Evolutionary conservation across 2,113 vertebrate genomes (phyloP).

Genomic region (Leptocoma aspasia): DNA sequence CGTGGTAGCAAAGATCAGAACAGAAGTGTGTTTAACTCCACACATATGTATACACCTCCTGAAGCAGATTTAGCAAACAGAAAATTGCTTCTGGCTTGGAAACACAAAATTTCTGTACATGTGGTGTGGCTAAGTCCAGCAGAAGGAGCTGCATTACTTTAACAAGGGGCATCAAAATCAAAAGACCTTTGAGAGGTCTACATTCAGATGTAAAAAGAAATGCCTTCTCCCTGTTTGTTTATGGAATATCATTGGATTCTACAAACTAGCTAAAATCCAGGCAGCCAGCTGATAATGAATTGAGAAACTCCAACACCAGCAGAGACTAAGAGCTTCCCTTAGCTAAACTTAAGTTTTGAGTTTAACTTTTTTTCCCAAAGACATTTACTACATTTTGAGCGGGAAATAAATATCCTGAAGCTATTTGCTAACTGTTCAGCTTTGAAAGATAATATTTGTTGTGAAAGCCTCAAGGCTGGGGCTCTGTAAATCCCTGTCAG

Average conservation of each 20-base stretch:
- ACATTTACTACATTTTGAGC: neutral
- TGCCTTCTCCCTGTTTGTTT: neutral
- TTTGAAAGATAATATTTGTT: neutral
- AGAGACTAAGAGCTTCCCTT: neutral
- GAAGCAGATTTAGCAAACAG: neutral
- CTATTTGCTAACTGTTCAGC: neutral
- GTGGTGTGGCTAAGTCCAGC: neutral
- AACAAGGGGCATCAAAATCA: neutral
- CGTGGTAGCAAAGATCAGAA: neutral
- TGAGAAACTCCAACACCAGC: neutral
- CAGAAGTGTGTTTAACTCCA: neutral
- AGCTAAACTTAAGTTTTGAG: neutral
- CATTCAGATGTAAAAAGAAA: neutral
- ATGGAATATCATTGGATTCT: neutral
- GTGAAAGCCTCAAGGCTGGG: neutral
- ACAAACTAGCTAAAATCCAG: neutral
- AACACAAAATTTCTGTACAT: neutral
- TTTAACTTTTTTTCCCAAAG: neutral
- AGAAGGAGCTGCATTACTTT: neutral
- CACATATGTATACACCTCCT: neutral
- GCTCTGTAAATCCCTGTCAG: neutral
- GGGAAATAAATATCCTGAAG: neutral
- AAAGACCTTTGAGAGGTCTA: neutral
- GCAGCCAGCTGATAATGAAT: neutral
- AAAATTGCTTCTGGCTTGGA: neutral